phyloP scores from a whole-genome alignment of 2,113 vertebrate genomes.

The Elanoides forficatus region DNA sequence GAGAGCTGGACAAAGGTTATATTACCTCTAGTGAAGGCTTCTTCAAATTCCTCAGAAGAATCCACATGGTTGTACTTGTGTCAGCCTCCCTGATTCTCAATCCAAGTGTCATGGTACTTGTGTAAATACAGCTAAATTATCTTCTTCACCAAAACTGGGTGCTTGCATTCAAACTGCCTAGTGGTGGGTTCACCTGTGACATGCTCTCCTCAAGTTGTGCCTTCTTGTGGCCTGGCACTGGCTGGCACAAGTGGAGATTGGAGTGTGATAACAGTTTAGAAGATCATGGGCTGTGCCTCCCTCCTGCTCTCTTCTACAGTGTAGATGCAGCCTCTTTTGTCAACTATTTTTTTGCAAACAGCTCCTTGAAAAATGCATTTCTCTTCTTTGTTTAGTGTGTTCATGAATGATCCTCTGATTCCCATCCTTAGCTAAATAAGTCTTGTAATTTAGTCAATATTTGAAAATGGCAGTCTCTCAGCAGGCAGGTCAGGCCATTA shows the following conservation, averaged over 20 bases:
- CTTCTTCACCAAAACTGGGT: background rate
- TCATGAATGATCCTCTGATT: background rate
- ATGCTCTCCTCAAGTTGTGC: rapidly evolving
- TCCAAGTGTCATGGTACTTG: background rate
- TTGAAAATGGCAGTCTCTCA: background rate
- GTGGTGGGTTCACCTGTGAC: background rate
- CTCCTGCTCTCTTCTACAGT: rapidly evolving
- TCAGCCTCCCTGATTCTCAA: background rate
- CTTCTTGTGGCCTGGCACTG: background rate
- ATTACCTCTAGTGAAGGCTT: background rate
- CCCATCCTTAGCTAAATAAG: background rate
- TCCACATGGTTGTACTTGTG: background rate
- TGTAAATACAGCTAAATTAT: background rate
- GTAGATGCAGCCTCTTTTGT: background rate
- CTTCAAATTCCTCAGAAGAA: background rate
- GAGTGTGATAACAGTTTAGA: background rate
- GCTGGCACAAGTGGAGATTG: background rate
- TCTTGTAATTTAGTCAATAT: background rate
- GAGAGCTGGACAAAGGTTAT: background rate
- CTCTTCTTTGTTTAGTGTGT: background rate
- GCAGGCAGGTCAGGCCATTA: background rate
- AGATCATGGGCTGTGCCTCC: background rate
- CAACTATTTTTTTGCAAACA: background rate
- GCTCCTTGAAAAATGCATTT: background rate
- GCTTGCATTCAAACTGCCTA: background rate